Evolutionary conservation across 35 echinoderm and acorn worm species (phyloP), one percentile per base, ranked within the genome.

Genomic region (Acanthaster planci): DNA sequence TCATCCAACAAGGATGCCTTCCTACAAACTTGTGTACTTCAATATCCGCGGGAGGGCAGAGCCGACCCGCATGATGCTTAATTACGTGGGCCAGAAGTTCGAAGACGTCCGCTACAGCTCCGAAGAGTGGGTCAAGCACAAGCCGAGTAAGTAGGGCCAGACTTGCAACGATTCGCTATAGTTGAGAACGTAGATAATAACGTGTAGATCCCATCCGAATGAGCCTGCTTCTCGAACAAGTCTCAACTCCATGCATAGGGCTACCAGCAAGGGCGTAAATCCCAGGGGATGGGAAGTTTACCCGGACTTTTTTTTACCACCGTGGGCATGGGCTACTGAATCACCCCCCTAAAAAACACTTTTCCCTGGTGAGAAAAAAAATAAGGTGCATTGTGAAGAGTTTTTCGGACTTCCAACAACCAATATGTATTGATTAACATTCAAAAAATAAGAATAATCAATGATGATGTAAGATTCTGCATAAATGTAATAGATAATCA

Each of bases 21-120:
- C 59, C 30, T 87, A 78, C 47, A 87, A 78, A 54, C 42, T 87
- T 1, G 23, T 32, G 2, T 87, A 79, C 34, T 87, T 87, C 40
- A 54, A 87, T 58, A 34, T 21, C 18, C 40, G 67, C 26, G 85
- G 54, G 39, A 72, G 85, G 10, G 85, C 75, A 5, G 85, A 87
- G 35, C 26, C 53, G 8, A 35, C 26, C 2, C 75, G 85, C 29
- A 16, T 87, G 38, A 8, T 87, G n/a, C 55, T 87, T 53, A 10
- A 15, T 38, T 32, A 78, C 2, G 77, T 29, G 30, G 85, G 76
- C 29, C 32, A 79, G 17, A 56, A 87, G 37, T 87, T 55, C 77
- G 85, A 87, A 87, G 85, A 87, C 54, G 52, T 58, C 1, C 68
- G 85, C 9, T 50, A 79, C 37, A 76, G 32, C 19, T 16, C 39